A percentile compares a stretch with the other conserved stretches of the same genome.
phyloP scores from a whole-genome alignment of 2,113 vertebrate genomes.

The Melanocharis versteri region DNA sequence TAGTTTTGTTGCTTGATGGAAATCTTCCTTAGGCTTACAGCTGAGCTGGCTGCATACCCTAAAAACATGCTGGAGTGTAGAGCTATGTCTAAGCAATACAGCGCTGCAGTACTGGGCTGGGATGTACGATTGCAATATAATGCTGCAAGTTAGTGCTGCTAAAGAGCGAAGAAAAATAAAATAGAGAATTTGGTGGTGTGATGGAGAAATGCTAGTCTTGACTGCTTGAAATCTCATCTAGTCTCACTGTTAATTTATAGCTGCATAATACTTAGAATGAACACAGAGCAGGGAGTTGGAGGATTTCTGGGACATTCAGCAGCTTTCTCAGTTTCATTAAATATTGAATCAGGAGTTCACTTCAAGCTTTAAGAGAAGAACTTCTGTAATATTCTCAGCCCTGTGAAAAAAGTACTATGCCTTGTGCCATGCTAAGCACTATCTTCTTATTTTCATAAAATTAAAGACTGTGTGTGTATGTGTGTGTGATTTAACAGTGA shows the following conservation, averaged over 20 bases:
- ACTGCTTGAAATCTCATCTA: conserved; percentile 21
- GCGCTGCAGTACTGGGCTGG: conserved; percentile 11
- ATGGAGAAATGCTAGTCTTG: conserved; percentile 15
- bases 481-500: background rate
- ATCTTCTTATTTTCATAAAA: conserved; percentile 7
- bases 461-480: background rate
- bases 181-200: background rate
- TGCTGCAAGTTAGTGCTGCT: conserved; percentile 19
- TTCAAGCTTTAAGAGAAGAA: background rate
- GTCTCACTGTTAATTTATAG: conserved; percentile 10
- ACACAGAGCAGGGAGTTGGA: background rate
- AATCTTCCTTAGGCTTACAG: conserved; percentile 21
- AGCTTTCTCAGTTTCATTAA: conserved; percentile 49
- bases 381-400: background rate
- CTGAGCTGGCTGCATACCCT: conserved; percentile 48
- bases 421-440: background rate
- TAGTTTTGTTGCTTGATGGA: conserved; percentile 35
- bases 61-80: conserved; percentile 32
- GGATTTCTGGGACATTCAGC: conserved; percentile 22
- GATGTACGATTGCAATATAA: background rate
- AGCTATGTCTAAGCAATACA: background rate
- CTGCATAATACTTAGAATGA: conserved; percentile 27
- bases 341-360: conserved; percentile 41
- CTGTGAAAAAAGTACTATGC: background rate
- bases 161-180: background rate